A percentile compares a stretch with the other conserved stretches of the same genome.
These are phyloP conservation scores for Apodemus speciosus DNA, from an alignment of 2,113 vertebrate species.

Conservation along the genomic window DNA sequence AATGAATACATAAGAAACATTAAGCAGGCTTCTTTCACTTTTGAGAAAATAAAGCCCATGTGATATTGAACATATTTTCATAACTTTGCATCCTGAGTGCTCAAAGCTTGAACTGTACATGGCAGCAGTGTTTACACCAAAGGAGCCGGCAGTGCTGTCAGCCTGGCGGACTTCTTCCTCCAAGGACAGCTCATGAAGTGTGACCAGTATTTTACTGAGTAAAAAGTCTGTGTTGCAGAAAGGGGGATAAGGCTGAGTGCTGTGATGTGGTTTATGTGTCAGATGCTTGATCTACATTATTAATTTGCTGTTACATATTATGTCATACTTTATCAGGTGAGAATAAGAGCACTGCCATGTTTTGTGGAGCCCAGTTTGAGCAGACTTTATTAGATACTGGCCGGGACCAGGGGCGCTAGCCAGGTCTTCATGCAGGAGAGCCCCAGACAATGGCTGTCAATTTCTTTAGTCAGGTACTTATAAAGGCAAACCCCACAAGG, in stretches of 20 bases:
- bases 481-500: not conserved
- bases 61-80: not conserved
- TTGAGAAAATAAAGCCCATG: constrained; percentile 5
- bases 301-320: not conserved
- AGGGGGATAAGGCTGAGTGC: not conserved
- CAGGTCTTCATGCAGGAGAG: no score
- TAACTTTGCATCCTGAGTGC: not conserved
- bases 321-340: no score
- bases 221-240: not conserved
- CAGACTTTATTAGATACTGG: not conserved
- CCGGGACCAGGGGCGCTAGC: not conserved
- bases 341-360: not conserved
- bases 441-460: not conserved
- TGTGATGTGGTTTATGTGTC: not conserved
- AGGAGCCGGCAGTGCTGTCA: not conserved
- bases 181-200: not conserved
- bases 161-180: not conserved
- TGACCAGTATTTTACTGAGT: not conserved
- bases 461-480: not conserved
- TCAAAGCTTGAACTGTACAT: not conserved
- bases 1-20: not conserved
- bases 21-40: constrained; percentile 15
- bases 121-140: not conserved
- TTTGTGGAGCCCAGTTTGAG: not conserved
- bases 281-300: not conserved